Percentiles rank a stretch among this genome's conserved stretches.
These are phyloP conservation scores for Pteruthius melanotis DNA, from an alignment of 2,113 vertebrate species.

Conservation along the genomic window DNA sequence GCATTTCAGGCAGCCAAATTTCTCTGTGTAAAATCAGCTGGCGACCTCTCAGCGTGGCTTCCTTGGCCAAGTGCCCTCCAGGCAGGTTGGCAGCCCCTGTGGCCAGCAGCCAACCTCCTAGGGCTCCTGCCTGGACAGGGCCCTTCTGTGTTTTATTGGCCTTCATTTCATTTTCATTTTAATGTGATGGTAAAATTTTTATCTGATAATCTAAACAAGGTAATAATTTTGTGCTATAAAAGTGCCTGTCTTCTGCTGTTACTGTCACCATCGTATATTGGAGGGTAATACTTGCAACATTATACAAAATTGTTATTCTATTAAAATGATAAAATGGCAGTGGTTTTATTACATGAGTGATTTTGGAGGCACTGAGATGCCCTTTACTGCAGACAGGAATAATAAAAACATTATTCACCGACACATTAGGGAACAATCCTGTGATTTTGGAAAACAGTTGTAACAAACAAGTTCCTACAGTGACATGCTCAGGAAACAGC, in stretches of 20 bases:
- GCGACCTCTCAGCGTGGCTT: background rate
- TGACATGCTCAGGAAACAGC: background rate
- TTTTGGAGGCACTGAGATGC: conserved; percentile 41
- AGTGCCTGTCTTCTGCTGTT: background rate
- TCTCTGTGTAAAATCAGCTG: background rate
- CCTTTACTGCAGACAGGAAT: conserved; percentile 33
- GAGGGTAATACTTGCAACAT: background rate
- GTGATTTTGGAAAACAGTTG: background rate
- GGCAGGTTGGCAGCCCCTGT: background rate
- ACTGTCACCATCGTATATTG: background rate
- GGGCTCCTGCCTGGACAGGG: background rate
- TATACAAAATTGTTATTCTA: conserved; percentile 44
- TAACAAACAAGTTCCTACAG: conserved; percentile 22
- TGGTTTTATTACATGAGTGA: conserved; percentile 48
- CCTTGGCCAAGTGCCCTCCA: background rate
- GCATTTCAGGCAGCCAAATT: background rate
- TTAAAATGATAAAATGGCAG: conserved; percentile 55
- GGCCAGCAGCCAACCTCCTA: background rate
- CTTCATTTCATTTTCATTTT: conserved; percentile 31
- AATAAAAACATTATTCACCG: conserved; percentile 54
- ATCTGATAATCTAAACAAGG: conserved; percentile 49
- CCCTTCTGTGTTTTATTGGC: background rate
- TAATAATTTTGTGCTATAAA: conserved; percentile 35
- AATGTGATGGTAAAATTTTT: conserved; percentile 28
- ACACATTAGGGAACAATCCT: conserved; percentile 19